Conservation (phyloP, 2,888 invertebrate species). For the Epirrhoe tristata region DNA sequence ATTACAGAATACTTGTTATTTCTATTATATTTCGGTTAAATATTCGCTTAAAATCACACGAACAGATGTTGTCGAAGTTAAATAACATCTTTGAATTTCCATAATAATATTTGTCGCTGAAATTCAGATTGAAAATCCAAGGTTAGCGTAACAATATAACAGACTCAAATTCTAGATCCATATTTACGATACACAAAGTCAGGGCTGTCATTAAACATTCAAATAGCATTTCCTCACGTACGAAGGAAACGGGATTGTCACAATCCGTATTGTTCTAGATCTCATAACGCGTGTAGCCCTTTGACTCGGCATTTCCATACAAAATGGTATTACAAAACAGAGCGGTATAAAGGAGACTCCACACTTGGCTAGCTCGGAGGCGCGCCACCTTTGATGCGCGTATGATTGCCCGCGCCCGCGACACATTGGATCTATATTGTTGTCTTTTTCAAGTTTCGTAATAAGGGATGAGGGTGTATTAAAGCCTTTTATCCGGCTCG, state of each 20-base stretch:
- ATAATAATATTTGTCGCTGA: constrained; percentile 29
- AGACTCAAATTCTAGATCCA: constrained; percentile 48
- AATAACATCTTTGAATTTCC: constrained; percentile 23
- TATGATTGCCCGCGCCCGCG: constrained; percentile 85
- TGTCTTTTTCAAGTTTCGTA: constrained; percentile 86
- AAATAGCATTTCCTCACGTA: constrained; percentile 78
- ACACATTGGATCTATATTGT: constrained; percentile 85
- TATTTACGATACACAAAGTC: constrained; percentile 62
- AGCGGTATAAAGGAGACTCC: constrained; percentile 73
- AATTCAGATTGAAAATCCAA: constrained; percentile 32
- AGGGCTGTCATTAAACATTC: constrained; percentile 79
- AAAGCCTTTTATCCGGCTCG: constrained; percentile 86
- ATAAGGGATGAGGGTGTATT: constrained; percentile 86
- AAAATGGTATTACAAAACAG: constrained; percentile 71
- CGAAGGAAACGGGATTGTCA: constrained; percentile 82
- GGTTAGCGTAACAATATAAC: constrained; percentile 37
- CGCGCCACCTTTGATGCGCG: constrained; percentile 83
- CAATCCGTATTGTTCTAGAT: constrained; percentile 82
- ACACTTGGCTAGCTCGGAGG: constrained; percentile 78
- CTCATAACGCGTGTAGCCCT: constrained; percentile 82
- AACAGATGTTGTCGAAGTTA: constrained; percentile 9
- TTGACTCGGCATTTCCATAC: constrained; percentile 76
- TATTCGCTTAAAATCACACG: constrained; percentile 3
- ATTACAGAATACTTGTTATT: too few species aligned
- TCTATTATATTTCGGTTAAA: not conserved